Evolutionary conservation across 2,888 invertebrate species (phyloP), one percentile per base, ranked within the genome.

Genomic region (Apamea monoglypha): DNA sequence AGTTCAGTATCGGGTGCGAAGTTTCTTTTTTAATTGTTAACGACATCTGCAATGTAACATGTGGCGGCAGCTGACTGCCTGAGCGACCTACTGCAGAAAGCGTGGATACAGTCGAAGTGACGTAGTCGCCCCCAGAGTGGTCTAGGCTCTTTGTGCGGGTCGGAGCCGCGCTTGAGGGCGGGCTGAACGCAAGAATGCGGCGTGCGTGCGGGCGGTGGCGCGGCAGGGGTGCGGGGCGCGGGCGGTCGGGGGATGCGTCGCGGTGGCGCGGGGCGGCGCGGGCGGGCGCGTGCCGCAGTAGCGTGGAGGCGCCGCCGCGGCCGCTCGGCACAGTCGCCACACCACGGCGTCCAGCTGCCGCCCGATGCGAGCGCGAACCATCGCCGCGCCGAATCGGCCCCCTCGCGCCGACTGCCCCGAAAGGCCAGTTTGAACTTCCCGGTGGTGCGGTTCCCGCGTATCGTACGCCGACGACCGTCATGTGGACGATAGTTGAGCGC

Each of bases 261-360:
- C 92, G 93, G 91, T 89, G 90, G 91, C 89, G 92, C 93, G 94
- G 93, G 92, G 91, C 91, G 89, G 91, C 91, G 92, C 92, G 94
- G 92, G 92, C 91, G 93, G 92, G 94, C 95, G 96, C 96, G 96
- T 96, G 94, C 96, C 96, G 96, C 96, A 96, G 96, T 96, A 96
- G 94, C 95, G 96, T 95, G 96, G 94, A 95, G 95, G 95, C 95
- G 95, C 95, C 95, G 95, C 92, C 95, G 95, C 94, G 95, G 94
- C 95, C 95, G 95, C 96, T 94, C 94, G 95, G 92, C 92, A 92
- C 90, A 88, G 82, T 90, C 91, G 92, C 92, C 91, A 90, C 91
- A 92, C 89, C 92, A 91, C 91, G 91, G 91, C 89, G 90, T 84
- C 89, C 91, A 86, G 85, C 85, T 85, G 90, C 92, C 92, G 92